A percentile compares a stretch with the other conserved stretches of the same genome.
Evolutionary conservation across 2,888 invertebrate species (phyloP).

Genomic region (Liodrosophila aerea): DNA sequence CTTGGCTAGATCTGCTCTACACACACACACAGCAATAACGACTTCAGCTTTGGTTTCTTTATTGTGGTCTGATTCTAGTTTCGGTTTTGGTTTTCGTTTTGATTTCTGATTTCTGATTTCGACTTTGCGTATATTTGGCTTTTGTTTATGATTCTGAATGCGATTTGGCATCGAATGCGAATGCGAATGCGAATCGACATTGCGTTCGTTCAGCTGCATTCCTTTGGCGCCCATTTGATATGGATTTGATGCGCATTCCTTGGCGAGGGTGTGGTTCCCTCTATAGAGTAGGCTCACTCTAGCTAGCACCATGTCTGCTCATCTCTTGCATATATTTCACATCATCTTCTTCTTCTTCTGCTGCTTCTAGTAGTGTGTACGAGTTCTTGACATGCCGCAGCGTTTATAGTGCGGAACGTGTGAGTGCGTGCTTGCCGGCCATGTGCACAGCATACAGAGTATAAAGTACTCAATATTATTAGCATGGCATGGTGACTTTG

Average conservation of each 20-base stretch:
- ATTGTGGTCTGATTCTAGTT: conserved; percentile 16
- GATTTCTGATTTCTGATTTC: conserved; percentile 8
- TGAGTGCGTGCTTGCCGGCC: conserved; percentile 18
- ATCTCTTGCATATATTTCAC: too few species aligned
- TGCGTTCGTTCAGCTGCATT: conserved; percentile 48
- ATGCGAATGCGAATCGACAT: conserved; percentile 3
- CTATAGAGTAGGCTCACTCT: too few species aligned
- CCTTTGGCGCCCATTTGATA: conserved; percentile 62
- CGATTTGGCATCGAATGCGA: neutral
- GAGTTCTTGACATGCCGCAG: conserved; percentile 61
- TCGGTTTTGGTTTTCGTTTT: conserved; percentile 16
- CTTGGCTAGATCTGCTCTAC: conserved; percentile 35
- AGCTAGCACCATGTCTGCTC: too few species aligned
- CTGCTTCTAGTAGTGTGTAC: neutral
- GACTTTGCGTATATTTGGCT: conserved; percentile 8
- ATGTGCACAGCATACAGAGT: conserved; percentile 15
- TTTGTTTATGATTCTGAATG: conserved; percentile 13
- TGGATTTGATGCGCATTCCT: conserved; percentile 49
- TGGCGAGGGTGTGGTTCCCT: conserved; percentile 11
- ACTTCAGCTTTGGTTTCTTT: conserved; percentile 7
- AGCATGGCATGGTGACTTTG: neutral
- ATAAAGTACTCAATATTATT: conserved; percentile 20
- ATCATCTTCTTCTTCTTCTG: neutral
- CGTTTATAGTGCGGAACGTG: conserved; percentile 73
- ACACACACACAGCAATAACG: too few species aligned